Conservation (phyloP, 2,113 vertebrate genomes). For the Hepsetus odoe region DNA sequence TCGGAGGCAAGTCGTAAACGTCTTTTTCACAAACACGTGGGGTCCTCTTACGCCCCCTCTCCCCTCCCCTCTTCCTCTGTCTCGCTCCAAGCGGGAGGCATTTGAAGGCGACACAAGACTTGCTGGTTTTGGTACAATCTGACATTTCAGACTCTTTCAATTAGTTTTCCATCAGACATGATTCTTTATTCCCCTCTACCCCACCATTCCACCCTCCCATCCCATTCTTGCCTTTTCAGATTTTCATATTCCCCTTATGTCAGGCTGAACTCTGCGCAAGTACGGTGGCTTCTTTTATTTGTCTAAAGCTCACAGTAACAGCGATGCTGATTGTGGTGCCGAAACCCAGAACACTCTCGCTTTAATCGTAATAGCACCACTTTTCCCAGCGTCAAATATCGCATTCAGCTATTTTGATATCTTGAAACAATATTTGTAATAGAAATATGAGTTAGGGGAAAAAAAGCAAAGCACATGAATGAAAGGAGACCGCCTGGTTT, state of each 20-base stretch:
- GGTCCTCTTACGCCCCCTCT: constrained; percentile 39
- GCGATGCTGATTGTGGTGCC: constrained; percentile 31
- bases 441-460: constrained; percentile 28
- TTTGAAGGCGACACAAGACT: constrained; percentile 68
- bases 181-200: neutral
- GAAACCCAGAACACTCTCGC: constrained; percentile 39
- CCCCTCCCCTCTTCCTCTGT: constrained; percentile 18
- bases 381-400: constrained; percentile 52
- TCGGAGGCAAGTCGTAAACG: constrained; percentile 67
- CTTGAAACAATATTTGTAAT: constrained; percentile 54
- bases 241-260: constrained; percentile 64
- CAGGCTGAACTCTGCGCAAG: constrained; percentile 51
- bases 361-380: constrained; percentile 57
- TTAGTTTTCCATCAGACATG: constrained; percentile 56
- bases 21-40: constrained; percentile 64
- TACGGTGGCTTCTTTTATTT: constrained; percentile 46
- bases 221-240: constrained; percentile 36
- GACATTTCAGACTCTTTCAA: constrained; percentile 69
- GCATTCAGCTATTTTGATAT: constrained; percentile 45
- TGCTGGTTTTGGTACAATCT: constrained; percentile 73
- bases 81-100: constrained; percentile 64
- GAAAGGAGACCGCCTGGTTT: constrained; percentile 1
- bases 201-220: neutral
- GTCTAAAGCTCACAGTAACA: constrained; percentile 48
- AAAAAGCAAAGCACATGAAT: constrained; percentile 20